phyloP scores from a whole-genome alignment of 2,797 vertebrate genomes.

The Xenopus petersii region DNA sequence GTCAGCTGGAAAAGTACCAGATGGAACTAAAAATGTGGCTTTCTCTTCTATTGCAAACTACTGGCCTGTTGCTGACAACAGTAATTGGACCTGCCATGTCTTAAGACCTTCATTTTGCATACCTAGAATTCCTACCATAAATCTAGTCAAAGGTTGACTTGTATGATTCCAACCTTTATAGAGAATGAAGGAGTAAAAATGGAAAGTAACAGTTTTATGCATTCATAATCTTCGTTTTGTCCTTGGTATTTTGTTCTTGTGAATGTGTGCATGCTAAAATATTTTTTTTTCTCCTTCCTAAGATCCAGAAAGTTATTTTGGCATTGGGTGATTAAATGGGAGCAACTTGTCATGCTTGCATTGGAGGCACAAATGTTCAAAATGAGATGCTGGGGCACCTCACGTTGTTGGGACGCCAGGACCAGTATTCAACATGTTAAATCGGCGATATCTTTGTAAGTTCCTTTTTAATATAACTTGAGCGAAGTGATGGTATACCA shows the following conservation, averaged over 20 bases:
- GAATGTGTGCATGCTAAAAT: background rate
- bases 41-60: too few species aligned
- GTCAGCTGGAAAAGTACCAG: too few species aligned
- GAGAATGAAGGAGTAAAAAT: too few species aligned
- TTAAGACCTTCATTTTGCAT: too few species aligned
- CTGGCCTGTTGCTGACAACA: too few species aligned
- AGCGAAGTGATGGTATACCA: slow-evolving; percentile 51
- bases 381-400: slow-evolving; percentile 91
- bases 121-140: too few species aligned
- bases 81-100: too few species aligned
- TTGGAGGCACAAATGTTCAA: slow-evolving; percentile 91
- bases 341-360: slow-evolving; percentile 93
- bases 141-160: too few species aligned
- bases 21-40: too few species aligned
- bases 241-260: background rate
- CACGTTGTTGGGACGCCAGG: slow-evolving; percentile 96
- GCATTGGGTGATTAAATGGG: slow-evolving; percentile 98
- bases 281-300: slow-evolving; percentile 53
- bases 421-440: slow-evolving; percentile 94
- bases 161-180: too few species aligned
- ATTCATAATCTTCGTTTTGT: too few species aligned
- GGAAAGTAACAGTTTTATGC: too few species aligned
- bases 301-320: slow-evolving; percentile 97
- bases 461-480: background rate
- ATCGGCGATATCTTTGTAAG: slow-evolving; percentile 88